These are phyloP conservation scores for Galaxias olidus DNA, from an alignment of 2,797 vertebrate genomes.

Conservation along the genomic window DNA sequence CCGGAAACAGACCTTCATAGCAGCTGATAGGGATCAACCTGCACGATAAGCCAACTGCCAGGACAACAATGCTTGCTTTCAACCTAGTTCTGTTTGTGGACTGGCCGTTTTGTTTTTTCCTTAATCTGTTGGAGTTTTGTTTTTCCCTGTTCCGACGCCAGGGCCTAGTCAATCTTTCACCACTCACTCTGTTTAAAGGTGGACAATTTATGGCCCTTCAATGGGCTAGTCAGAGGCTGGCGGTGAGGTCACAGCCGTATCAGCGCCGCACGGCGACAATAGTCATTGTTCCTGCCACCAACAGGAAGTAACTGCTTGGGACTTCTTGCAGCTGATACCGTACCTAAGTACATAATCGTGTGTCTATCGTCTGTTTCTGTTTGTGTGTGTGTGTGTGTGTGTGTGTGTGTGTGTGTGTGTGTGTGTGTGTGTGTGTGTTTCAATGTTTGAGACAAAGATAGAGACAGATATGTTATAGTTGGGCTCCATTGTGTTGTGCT, in stretches of 20 bases:
- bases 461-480: neutral
- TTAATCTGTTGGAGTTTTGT: neutral
- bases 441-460: neutral
- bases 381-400: neutral
- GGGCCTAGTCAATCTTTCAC: slow-evolving; percentile 72
- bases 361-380: no score
- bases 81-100: neutral
- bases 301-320: slow-evolving; percentile 77
- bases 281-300: slow-evolving; percentile 75
- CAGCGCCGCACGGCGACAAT: slow-evolving; percentile 70
- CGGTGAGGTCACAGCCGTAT: slow-evolving; percentile 82
- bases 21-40: slow-evolving; percentile 21
- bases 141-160: slow-evolving; percentile 46
- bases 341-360: slow-evolving; percentile 50
- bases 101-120: slow-evolving; percentile 3
- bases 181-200: slow-evolving; percentile 67
- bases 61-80: slow-evolving; percentile 10
- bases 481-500: slow-evolving; percentile 37
- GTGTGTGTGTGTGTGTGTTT: neutral
- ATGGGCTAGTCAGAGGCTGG: slow-evolving; percentile 59
- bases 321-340: slow-evolving; percentile 77
- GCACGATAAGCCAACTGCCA: neutral
- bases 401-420: slow-evolving; percentile 19
- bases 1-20: slow-evolving; percentile 10
- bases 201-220: slow-evolving; percentile 71